A percentile compares a stretch with the other conserved stretches of the same genome.
Evolutionary conservation across 2,113 vertebrate species (phyloP).

Genomic region (Phycodurus eques): DNA sequence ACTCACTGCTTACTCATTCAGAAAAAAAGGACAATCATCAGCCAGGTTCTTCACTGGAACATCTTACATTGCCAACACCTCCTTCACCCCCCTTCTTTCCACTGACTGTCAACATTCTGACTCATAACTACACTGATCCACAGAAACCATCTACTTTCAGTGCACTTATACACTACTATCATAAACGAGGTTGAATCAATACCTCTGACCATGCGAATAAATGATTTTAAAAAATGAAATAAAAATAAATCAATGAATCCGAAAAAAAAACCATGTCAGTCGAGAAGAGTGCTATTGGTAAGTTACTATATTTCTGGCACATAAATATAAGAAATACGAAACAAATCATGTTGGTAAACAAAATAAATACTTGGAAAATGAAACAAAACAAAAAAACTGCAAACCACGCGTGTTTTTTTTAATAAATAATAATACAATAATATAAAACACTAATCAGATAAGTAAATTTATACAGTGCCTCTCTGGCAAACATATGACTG

Average conservation of each 20-base stretch:
- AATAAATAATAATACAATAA: too few relatives aligned
- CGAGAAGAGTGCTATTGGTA: neutral
- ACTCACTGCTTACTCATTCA: conserved; percentile 8
- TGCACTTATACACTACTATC: neutral
- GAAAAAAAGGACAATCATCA: conserved; percentile 3
- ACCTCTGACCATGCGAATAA: neutral
- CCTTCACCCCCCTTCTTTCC: conserved; percentile 26
- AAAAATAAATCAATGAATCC: neutral
- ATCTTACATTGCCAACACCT: conserved; percentile 6
- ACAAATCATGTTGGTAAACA: neutral
- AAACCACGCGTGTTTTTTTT: too few relatives aligned
- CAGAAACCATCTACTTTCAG: neutral
- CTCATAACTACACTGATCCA: conserved; percentile 4
- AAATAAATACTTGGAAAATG: neutral
- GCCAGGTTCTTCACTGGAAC: conserved; percentile 6
- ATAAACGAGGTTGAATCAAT: neutral
- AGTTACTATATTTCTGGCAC: neutral
- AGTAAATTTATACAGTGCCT: too few relatives aligned
- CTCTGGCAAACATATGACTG: too few relatives aligned
- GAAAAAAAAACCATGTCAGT: neutral
- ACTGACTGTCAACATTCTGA: conserved; percentile 13
- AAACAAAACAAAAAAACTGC: too few relatives aligned
- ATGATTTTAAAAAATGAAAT: too few relatives aligned
- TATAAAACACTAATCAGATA: too few relatives aligned
- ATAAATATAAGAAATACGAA: neutral